Base-by-base conservation (phyloP, 2,888 invertebrate species). In the Lasioglossum vierecki region DNA sequence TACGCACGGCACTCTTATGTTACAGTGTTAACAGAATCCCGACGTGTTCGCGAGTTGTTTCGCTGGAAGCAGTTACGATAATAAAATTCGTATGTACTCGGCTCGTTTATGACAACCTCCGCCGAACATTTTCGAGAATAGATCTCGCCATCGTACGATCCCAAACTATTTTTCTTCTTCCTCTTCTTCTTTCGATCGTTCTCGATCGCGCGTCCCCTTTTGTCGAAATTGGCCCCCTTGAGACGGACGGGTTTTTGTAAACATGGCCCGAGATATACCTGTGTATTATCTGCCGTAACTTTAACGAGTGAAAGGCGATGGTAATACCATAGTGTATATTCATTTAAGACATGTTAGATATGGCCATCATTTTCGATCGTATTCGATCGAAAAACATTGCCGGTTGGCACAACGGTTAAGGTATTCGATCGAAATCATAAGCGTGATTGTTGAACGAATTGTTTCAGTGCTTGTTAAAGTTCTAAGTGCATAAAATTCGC, bases 1-100 rank as follows among this genome's bases (percentile, higher is more conserved):
- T 80, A 81, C 76, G 66, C 60, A 66, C 66, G 46, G 60, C 13
- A 26, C 46, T 26, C 9, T 68, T n/a, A 66, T 66, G 26, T 66
- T 73, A 77, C n/a, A 70, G 15, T 60, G 84, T 79, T 84, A 79
- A 79, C 79, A 79, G 79, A 75, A 71, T 66, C 49, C 60, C 11
- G 41, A 22, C 22, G 39, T 76, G 39, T 18, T 66, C 46, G 53
- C 26, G 15, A 35, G 71, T 53, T 15, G 35, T 57, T 83, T 49
- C 15, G 30, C 4, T 46, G 41, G 49, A 63, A 76, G 44, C 30
- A 57, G n/a, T 60, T 26, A 22, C 63, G 49, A 53, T 81, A 72
- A 80, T 79, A 79, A 79, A 70, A 73, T 74, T 77, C 18, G 44
- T 15, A 9, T 11, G 70, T 39, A 66, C 53, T n/a, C n/a, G 57